Conservation (phyloP, 1,140 invertebrate species). For the Eupeodes corollae region DNA sequence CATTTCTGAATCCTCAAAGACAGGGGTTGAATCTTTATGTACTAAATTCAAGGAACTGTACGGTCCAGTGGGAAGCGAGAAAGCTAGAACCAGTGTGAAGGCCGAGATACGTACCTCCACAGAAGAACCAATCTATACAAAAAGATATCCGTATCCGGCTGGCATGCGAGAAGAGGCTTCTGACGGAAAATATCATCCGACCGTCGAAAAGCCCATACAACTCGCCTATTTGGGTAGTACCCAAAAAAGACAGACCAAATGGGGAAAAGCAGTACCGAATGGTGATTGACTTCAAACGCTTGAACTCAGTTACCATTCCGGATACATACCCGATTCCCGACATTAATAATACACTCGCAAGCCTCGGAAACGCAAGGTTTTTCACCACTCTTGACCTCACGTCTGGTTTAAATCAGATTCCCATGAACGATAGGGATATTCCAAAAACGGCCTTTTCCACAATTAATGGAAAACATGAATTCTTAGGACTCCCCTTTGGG, state of each 20-base stretch:
- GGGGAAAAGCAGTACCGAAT: too few species aligned
- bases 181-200: slow-evolving; percentile 11
- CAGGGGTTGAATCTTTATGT: not conserved
- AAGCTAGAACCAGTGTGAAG: slow-evolving; percentile 10
- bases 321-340: too few species aligned
- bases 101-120: slow-evolving; percentile 11
- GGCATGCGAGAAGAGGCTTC: slow-evolving; percentile 6
- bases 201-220: slow-evolving; percentile 13
- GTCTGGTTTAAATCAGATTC: slow-evolving; percentile 40
- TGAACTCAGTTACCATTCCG: too few species aligned
- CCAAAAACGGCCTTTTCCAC: slow-evolving; percentile 34
- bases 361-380: slow-evolving; percentile 25
- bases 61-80: slow-evolving; percentile 7
- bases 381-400: slow-evolving; percentile 38
- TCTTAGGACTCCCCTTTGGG: too few species aligned
- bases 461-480: slow-evolving; percentile 19
- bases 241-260: too few species aligned
- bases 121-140: too few species aligned
- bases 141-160: slow-evolving; percentile 11
- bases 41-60: slow-evolving; percentile 5
- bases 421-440: slow-evolving; percentile 20
- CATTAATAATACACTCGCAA: slow-evolving; percentile 37
- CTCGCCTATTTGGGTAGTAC: too few species aligned
- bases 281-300: slow-evolving; percentile 14
- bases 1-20: slow-evolving; percentile 4